phyloP scores from a whole-genome alignment of 1,140 invertebrate genomes.

The Calephelis nemesis region DNA sequence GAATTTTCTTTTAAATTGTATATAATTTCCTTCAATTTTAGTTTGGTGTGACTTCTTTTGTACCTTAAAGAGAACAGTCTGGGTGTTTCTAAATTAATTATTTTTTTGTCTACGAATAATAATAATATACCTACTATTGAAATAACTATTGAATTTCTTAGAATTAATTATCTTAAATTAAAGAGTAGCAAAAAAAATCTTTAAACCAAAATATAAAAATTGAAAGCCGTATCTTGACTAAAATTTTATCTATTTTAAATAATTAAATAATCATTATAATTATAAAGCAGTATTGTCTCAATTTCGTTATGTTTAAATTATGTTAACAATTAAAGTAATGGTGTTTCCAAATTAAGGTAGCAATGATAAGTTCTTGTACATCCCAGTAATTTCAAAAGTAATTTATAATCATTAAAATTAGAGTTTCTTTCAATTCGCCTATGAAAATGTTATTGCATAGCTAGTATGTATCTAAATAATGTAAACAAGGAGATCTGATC shows the following conservation, averaged over 20 bases:
- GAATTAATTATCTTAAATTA: neutral
- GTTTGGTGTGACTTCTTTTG: neutral
- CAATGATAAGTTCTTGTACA: neutral
- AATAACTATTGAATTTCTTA: neutral
- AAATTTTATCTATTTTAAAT: too few species aligned
- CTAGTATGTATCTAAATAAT: conserved; percentile 22
- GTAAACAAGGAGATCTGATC: conserved; percentile 45
- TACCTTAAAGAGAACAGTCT: neutral
- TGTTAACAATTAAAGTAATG: neutral
- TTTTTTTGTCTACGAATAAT: neutral
- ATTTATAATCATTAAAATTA: neutral
- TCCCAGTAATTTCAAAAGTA: neutral
- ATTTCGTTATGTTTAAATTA: conserved; percentile 10
- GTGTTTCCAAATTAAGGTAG: neutral
- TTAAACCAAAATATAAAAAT: too few species aligned
- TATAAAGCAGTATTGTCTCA: neutral
- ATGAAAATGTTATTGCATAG: conserved; percentile 16
- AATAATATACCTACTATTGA: neutral
- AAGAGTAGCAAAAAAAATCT: too few species aligned
- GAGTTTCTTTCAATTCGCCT: conserved; percentile 7
- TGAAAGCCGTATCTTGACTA: too few species aligned
- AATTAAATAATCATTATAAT: neutral
- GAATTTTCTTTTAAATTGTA: neutral
- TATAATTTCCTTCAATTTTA: neutral
- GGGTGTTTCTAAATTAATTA: neutral